Percentiles rank a stretch among this genome's conserved stretches.
Evolutionary conservation across 1,140 invertebrate genomes (phyloP).

Genomic region (Scaptomyza graminum): DNA sequence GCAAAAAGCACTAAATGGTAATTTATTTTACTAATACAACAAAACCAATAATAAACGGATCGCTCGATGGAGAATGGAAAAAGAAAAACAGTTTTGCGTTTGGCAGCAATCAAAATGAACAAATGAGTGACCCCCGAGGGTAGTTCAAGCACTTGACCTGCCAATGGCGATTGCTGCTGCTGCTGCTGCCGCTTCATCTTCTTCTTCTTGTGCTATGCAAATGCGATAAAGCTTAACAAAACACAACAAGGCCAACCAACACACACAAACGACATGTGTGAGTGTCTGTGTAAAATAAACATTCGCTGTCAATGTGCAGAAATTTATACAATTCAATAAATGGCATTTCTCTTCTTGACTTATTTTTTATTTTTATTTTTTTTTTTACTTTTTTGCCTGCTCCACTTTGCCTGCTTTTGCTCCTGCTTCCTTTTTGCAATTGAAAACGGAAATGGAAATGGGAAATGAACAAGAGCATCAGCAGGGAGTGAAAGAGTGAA

Average conservation of each 20-base stretch:
- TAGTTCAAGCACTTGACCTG: constrained; percentile 70
- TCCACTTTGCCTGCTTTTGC: constrained; percentile 13
- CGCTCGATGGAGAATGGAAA: constrained; percentile 27
- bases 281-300: constrained; percentile 72
- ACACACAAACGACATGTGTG: constrained; percentile 29
- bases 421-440: constrained; percentile 67
- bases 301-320: constrained; percentile 78
- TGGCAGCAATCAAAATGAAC: constrained; percentile 76
- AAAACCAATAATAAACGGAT: constrained; percentile 44
- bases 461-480: constrained; percentile 42
- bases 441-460: constrained; percentile 79
- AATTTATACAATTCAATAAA: constrained; percentile 83
- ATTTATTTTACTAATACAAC: constrained; percentile 83
- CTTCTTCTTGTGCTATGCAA: constrained; percentile 56
- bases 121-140: constrained; percentile 80
- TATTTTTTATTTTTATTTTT: constrained; percentile 20
- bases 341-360: constrained; percentile 64
- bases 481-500: background rate
- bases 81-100: constrained; percentile 70
- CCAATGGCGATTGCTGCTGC: constrained; percentile 28
- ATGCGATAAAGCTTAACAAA: constrained; percentile 79
- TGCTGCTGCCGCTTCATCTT: constrained; percentile 13
- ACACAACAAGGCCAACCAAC: constrained; percentile 41
- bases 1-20: constrained; percentile 82
- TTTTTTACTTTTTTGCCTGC: constrained; percentile 8